Evolutionary conservation across 1,140 invertebrate genomes (phyloP), one percentile per base, ranked within the genome.

Genomic region (Heterodera schachtii): DNA sequence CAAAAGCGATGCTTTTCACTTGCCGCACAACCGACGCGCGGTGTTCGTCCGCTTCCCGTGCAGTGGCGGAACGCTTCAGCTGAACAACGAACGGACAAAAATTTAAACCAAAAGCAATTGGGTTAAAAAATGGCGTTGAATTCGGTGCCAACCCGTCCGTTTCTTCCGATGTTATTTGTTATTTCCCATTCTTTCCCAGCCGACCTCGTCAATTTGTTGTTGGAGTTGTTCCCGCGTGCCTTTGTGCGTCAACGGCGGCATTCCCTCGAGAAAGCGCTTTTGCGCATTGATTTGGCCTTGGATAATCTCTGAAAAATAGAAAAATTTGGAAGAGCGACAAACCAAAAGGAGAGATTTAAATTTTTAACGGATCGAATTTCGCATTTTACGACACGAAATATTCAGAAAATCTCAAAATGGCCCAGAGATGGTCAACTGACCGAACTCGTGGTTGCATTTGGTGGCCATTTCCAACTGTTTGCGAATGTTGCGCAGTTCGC

Each of bases 31-130:
- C 60, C 5, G 57, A 60, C 11, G 49, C 69, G 9, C 69, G 49
- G n/a, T 80, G 70, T 43, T 66, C 67, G 43, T 84, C 67, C 64
- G 75, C 83, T 47, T 85, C 83, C n/a, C n/a, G 31, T 9, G 46
- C 73, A n/a, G 66, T 69, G 31, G 5, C 46, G 16, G 81, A 82
- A 31, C 66, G n/a, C 7, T 64, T 82, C 6, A 82, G 47, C 81
- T 82, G 16, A 31, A 31, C 66, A 75, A 41, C 57, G 9, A 84
- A 47, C n/a, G 31, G 46, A 5, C n/a, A n/a, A 8, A 43, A 67
- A 69, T 64, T 31, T 3, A 31, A 67, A 77, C 9, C 6, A 16
- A 31, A 31, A 31, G 31, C 31, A 31, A 31, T 31, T 31, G 31
- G 31, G 31, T 0, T 31, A 0, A 31, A 31, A 31, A 31, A 31